phyloP scores from a whole-genome alignment of 2,888 invertebrate genomes.

The Zele albiditarsus region DNA sequence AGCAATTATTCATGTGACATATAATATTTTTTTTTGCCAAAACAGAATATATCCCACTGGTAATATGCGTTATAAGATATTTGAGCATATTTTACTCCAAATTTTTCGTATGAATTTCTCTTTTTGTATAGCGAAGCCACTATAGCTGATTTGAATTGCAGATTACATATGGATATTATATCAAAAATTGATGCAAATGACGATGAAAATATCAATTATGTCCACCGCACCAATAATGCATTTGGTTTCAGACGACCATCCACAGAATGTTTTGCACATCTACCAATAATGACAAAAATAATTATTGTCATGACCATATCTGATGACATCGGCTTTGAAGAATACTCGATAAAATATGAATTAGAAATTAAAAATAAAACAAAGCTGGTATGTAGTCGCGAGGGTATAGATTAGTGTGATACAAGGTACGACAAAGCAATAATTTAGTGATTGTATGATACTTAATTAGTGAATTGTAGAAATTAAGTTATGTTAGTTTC shows the following conservation, averaged over 20 bases:
- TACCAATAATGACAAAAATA: constrained; percentile 4
- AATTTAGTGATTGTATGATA: constrained; percentile 73
- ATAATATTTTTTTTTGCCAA: background rate
- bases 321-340: background rate
- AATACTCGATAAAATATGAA: constrained; percentile 6
- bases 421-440: constrained; percentile 73
- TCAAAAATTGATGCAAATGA: background rate
- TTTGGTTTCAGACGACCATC: background rate
- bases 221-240: background rate
- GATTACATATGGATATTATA: background rate
- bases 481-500: constrained; percentile 68
- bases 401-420: constrained; percentile 72
- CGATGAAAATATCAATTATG: background rate
- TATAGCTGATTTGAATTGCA: background rate
- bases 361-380: constrained; percentile 27
- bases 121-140: background rate
- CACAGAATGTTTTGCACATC: background rate
- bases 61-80: background rate
- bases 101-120: too few relatives aligned
- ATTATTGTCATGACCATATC: constrained; percentile 5
- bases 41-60: background rate
- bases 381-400: constrained; percentile 49
- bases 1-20: background rate
- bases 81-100: background rate
- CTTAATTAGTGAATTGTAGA: constrained; percentile 68